phyloP scores from a whole-genome alignment of 2,113 vertebrate species.

The Siniperca chuatsi region DNA sequence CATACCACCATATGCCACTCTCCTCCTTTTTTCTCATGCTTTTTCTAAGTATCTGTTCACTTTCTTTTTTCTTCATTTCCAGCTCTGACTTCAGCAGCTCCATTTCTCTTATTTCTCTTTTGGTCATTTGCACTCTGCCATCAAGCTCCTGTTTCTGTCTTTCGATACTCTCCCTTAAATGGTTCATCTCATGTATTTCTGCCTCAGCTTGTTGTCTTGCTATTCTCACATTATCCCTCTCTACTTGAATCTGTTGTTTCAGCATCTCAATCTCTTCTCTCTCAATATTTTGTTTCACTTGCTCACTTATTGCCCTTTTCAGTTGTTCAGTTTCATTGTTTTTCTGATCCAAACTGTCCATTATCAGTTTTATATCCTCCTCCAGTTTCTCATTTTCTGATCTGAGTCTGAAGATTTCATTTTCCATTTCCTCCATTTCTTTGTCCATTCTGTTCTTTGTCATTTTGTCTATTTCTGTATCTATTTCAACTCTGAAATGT shows the following conservation, averaged over 20 bases:
- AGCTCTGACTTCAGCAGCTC: slow-evolving; percentile 68
- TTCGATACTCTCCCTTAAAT: slow-evolving; percentile 23
- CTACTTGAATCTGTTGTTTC: slow-evolving; percentile 45
- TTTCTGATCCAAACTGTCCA: not conserved
- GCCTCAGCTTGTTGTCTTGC: slow-evolving; percentile 18
- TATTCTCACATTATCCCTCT: slow-evolving; percentile 30
- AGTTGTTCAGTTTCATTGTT: slow-evolving; percentile 7
- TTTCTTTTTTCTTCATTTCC: slow-evolving; percentile 59
- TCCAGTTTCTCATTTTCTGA: slow-evolving; percentile 22
- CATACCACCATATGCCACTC: slow-evolving; percentile 33
- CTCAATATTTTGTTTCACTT: slow-evolving; percentile 28
- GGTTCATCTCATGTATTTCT: slow-evolving; percentile 36
- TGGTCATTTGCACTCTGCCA: slow-evolving; percentile 26
- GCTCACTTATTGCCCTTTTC: not conserved
- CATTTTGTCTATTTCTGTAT: not conserved
- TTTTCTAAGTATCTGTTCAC: slow-evolving; percentile 45
- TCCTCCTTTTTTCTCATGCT: slow-evolving; percentile 46
- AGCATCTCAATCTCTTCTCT: slow-evolving; percentile 41
- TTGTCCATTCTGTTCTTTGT: slow-evolving; percentile 11
- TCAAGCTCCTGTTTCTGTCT: slow-evolving; percentile 49
- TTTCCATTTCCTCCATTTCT: slow-evolving; percentile 16
- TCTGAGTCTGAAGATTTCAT: slow-evolving; percentile 13
- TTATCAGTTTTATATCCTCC: not conserved
- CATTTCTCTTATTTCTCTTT: slow-evolving; percentile 68
- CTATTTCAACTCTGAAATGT: not conserved